Base-by-base conservation (phyloP, 2,113 vertebrate species). In the Pyxicephalus adspersus region DNA sequence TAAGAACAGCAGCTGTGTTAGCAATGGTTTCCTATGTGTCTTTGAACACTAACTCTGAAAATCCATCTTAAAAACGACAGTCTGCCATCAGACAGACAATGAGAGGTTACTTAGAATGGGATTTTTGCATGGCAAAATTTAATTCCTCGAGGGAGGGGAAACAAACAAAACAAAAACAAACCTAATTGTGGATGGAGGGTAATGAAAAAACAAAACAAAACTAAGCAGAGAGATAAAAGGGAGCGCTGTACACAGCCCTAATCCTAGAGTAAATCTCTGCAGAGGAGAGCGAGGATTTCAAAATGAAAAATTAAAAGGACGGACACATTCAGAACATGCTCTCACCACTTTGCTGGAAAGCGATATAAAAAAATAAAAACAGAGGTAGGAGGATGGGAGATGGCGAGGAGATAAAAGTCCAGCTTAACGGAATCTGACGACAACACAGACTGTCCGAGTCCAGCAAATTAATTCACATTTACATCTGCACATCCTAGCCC, bases 311-410 rank as follows among this genome's bases (percentile, higher is more conserved):
- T 23, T 20, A 22, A n/a, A 31, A 28, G 79, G 79, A 81, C 79
- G 79, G 79, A 81, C 61, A 22, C 70, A 74, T 74, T 57, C 34
- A 55, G 57, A 31, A 64, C 78, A 72, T 65, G 79, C 60, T 45
- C 26, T 22, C 64, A n/a, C 67, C 55, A 61, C 54, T 60, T 51
- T 11, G 65, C 55, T 23, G 17, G 45, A 63, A 64, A 66, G 74
- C 20, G 50, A 45, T 45, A 15, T 38, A 45, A 45, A 15, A 45
- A 45, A n/a, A 31, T n/a, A 51, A 57, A 58, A 52, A 28, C 60
- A 45, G 79, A 72, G 79, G 79, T 72, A 81, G 68, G 78, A 80
- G 31, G 57, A 64, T 20, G 60, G 29, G 76, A 67, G 38, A 77
- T 16, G 64, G 20, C 5, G 64, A 45, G 68, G 17, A 34, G 57